Base-by-base conservation (phyloP, 2,797 vertebrate genomes). In the Champsocephalus esox region DNA sequence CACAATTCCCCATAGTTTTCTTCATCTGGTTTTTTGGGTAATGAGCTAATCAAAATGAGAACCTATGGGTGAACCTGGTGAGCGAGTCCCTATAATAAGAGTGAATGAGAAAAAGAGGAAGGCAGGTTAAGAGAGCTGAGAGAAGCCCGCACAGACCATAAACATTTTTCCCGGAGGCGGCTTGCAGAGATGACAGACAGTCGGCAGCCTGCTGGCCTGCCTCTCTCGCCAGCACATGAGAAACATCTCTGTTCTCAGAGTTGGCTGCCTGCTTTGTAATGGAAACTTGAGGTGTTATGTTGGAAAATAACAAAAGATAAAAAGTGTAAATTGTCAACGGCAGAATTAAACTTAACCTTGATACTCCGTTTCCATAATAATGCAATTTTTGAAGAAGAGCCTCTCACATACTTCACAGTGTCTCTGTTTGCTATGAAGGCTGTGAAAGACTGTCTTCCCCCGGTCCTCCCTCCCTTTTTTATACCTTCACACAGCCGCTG, bases 121-220 rank as follows among this genome's bases (percentile, higher is more conserved):
- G 73, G 51, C 70, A 68, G 64, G 70, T 84, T 74, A 74, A 80
- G 81, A 80, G 75, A 79, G 66, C 63, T 34, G 56, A 68, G 76
- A 75, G 77, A 76, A n/a, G 59, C 57, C 65, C 63, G 34, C 34
- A 70, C 55, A 79, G 75, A 85, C 81, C 80, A 74, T 81, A 86
- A 86, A 86, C 81, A 77, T 75, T 77, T 75, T 77, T 87, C 83
- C 68, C 74, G 48, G 66, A 73, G 69, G 84, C 79, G 70, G 62
- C 82, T 61, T 80, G 75, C 73, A 73, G 71, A 74, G 63, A 65
- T 81, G 85, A 91, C 66, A 52, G 86, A 86, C 84, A 76, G 80
- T 28, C 71, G 65, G 77, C 78, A 87, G 79, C 62, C 73, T 61
- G 66, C 71, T 64, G 80, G 59, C 56, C 73, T 56, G 56, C 67